A percentile compares a stretch with the other conserved stretches of the same genome.
phyloP scores from a whole-genome alignment of 2,797 vertebrate genomes.

The Parauchenoglanis punctatus region DNA sequence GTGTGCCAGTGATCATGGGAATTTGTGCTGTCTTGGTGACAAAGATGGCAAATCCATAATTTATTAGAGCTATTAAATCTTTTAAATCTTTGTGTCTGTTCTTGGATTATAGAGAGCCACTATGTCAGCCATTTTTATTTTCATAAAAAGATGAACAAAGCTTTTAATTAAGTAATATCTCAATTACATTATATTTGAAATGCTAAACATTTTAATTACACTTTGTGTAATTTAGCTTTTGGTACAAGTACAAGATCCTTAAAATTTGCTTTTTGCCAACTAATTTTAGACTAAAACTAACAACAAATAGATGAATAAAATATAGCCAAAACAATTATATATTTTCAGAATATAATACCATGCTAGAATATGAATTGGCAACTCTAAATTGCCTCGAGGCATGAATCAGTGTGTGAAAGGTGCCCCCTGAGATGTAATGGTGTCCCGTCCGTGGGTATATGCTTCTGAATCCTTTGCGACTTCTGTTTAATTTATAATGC shows the following conservation, averaged over 20 bases:
- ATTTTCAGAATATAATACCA: background rate
- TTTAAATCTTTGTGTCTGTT: background rate
- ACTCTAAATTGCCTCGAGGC: background rate
- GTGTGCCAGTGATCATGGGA: background rate
- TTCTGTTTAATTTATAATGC: background rate
- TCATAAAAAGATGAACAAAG: too few species aligned
- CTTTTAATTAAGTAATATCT: background rate
- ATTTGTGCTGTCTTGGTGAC: background rate
- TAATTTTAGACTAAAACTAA: background rate
- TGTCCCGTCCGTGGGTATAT: background rate
- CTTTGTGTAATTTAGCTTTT: background rate
- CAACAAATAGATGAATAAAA: background rate
- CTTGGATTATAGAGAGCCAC: background rate
- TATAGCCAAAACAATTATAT: background rate
- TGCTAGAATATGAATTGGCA: background rate
- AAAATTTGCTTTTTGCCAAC: background rate
- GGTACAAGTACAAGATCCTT: background rate
- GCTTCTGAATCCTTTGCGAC: background rate
- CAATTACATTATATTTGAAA: background rate
- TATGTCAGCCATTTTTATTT: background rate
- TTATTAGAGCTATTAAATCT: background rate
- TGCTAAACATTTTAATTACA: background rate
- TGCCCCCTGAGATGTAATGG: background rate
- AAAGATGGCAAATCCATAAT: background rate
- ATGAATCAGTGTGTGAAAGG: background rate